phyloP scores from a whole-genome alignment of 35 echinoderm and acorn worm species.

The Lytechinus pictus region DNA sequence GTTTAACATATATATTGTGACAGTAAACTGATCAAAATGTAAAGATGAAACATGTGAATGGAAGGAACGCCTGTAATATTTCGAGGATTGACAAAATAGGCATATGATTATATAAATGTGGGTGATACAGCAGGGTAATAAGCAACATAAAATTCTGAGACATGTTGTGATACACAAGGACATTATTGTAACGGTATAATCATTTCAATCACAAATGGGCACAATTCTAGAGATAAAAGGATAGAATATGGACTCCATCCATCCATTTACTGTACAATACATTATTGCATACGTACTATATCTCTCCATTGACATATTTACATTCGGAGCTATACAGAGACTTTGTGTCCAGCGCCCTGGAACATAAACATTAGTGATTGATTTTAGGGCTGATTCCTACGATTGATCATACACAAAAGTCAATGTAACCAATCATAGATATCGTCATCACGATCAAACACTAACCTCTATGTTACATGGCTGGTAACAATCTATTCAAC shows the following conservation, averaged over 20 bases:
- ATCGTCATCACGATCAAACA: no score
- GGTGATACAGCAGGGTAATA: background rate
- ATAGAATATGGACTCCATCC: background rate
- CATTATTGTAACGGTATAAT: background rate
- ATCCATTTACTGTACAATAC: constrained; percentile 38
- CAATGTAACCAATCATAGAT: no score
- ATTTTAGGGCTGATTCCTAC: no score
- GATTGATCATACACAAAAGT: no score
- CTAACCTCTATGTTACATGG: no score
- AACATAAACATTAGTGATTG: no score
- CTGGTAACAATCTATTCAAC: background rate
- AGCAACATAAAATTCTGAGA: background rate
- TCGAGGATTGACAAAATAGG: background rate
- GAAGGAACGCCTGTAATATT: background rate
- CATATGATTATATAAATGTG: background rate
- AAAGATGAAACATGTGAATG: background rate
- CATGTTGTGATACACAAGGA: background rate
- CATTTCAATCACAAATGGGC: background rate
- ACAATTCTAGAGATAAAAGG: constrained; percentile 12
- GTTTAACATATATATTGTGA: background rate
- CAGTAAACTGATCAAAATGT: background rate
- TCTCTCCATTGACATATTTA: constrained; percentile 55
- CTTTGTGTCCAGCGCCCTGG: background rate
- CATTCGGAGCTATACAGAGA: constrained; percentile 34
- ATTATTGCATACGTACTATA: constrained; percentile 46